phyloP scores from a whole-genome alignment of 2,888 invertebrate genomes.

The Thyatira batis region DNA sequence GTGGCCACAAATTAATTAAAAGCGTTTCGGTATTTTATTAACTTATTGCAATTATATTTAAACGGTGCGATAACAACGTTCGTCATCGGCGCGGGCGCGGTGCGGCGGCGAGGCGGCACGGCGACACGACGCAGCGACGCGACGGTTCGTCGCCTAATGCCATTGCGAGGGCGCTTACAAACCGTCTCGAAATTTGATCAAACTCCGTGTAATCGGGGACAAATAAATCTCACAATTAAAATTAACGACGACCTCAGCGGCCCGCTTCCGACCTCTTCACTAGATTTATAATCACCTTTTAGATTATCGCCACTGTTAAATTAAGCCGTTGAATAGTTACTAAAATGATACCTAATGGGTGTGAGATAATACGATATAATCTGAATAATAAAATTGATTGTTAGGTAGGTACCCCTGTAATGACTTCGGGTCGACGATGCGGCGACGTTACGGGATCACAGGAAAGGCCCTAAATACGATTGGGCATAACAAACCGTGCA shows the following conservation, averaged over 20 bases:
- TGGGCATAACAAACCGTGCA: neutral
- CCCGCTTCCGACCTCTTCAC: constrained; percentile 67
- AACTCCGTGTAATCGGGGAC: constrained; percentile 67
- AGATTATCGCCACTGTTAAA: constrained; percentile 54
- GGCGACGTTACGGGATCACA: constrained; percentile 11
- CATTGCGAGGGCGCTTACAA: constrained; percentile 50
- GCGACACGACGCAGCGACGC: constrained; percentile 30
- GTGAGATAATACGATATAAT: constrained; percentile 46
- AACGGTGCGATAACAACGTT: constrained; percentile 60
- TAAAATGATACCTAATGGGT: constrained; percentile 48
- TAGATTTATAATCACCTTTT: constrained; percentile 73
- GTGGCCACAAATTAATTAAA: constrained; percentile 75
- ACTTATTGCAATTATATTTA: constrained; percentile 79
- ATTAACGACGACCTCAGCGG: constrained; percentile 62
- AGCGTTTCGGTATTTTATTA: constrained; percentile 71
- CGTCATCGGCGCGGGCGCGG: constrained; percentile 19
- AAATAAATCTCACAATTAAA: constrained; percentile 76
- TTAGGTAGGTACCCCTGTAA: constrained; percentile 28
- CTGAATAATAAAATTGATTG: constrained; percentile 44
- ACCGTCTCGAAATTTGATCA: constrained; percentile 65
- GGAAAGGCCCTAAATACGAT: constrained; percentile 17
- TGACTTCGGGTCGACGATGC: neutral
- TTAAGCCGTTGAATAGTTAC: constrained; percentile 52
- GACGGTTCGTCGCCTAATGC: constrained; percentile 46
- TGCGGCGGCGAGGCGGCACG: constrained; percentile 21